Conservation (phyloP, 2,888 invertebrate genomes). For the Malthinus seriepunctatus region DNA sequence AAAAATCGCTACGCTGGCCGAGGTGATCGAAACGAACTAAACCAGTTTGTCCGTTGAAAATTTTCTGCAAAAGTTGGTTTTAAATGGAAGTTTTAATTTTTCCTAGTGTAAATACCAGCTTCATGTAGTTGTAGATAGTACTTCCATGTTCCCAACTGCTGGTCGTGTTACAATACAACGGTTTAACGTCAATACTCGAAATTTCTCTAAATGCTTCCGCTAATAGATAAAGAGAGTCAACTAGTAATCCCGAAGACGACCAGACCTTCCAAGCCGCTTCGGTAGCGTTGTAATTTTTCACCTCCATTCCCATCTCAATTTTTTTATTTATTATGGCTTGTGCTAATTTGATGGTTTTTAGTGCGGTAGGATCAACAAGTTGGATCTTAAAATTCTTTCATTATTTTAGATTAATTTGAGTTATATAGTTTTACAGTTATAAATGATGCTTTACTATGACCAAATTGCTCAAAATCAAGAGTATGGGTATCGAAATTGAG, state of each 20-base stretch:
- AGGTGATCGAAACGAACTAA: constrained; percentile 51
- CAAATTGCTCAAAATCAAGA: constrained; percentile 60
- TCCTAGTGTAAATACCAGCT: constrained; percentile 66
- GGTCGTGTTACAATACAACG: constrained; percentile 63
- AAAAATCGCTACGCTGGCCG: constrained; percentile 53
- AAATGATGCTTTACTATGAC: constrained; percentile 63
- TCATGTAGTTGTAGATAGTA: constrained; percentile 81
- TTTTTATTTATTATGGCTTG: neutral
- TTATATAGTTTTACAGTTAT: constrained; percentile 53
- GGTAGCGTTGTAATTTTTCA: constrained; percentile 13
- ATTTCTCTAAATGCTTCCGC: constrained; percentile 67
- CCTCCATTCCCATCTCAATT: constrained; percentile 40
- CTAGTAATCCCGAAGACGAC: constrained; percentile 78
- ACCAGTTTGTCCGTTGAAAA: constrained; percentile 51
- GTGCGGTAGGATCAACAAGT: constrained; percentile 62
- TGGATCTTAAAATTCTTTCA: constrained; percentile 52
- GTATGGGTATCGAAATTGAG: constrained; percentile 63
- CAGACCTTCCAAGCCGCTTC: constrained; percentile 46
- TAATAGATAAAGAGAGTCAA: constrained; percentile 85
- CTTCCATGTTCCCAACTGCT: constrained; percentile 80
- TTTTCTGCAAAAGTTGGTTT: constrained; percentile 43
- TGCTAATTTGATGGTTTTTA: neutral
- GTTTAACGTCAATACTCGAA: neutral
- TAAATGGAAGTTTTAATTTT: too few species aligned
- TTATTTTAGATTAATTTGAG: too few species aligned